Evolutionary conservation across 53 echinoderm and acorn worm genomes (phyloP).

Genomic region (Antedon mediterranea): DNA sequence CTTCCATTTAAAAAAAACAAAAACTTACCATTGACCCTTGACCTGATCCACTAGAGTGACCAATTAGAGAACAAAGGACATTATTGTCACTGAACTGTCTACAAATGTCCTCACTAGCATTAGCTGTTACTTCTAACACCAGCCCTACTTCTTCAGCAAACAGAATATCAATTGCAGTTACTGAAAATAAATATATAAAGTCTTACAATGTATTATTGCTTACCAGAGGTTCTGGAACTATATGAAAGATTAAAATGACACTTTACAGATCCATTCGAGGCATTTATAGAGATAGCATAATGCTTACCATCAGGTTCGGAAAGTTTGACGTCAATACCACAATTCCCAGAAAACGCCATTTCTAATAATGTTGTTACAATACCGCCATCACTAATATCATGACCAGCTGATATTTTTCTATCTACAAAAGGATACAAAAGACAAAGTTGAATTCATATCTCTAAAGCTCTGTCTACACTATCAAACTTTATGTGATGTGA

Average conservation of each 20-base stretch:
- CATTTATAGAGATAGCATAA: background rate
- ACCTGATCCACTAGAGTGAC: slow-evolving; percentile 42
- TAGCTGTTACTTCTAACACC: slow-evolving; percentile 49
- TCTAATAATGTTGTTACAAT: slow-evolving; percentile 72
- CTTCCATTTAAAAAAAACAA: no score
- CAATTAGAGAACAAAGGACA: slow-evolving; percentile 68
- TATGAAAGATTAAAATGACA: no score
- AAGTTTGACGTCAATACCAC: slow-evolving; percentile 71
- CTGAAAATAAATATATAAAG: slow-evolving; percentile 6
- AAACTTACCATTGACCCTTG: slow-evolving; percentile 40
- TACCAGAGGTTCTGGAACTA: no score
- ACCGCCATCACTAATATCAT: slow-evolving; percentile 95
- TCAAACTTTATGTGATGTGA: no score
- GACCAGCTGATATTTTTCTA: slow-evolving; percentile 54
- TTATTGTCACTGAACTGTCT: slow-evolving; percentile 33
- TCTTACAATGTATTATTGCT: no score
- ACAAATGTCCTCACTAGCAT: slow-evolving; percentile 40
- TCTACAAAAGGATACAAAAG: slow-evolving; percentile 32
- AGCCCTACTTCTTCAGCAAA: slow-evolving; percentile 90
- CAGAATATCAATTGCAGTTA: slow-evolving; percentile 36
- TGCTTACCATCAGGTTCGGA: slow-evolving; percentile 30
- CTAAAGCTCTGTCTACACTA: no score
- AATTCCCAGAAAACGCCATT: slow-evolving; percentile 98
- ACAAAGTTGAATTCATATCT: no score
- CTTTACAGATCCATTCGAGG: no score